phyloP scores from a whole-genome alignment of 2,113 vertebrate species.

The Strigops habroptila region DNA sequence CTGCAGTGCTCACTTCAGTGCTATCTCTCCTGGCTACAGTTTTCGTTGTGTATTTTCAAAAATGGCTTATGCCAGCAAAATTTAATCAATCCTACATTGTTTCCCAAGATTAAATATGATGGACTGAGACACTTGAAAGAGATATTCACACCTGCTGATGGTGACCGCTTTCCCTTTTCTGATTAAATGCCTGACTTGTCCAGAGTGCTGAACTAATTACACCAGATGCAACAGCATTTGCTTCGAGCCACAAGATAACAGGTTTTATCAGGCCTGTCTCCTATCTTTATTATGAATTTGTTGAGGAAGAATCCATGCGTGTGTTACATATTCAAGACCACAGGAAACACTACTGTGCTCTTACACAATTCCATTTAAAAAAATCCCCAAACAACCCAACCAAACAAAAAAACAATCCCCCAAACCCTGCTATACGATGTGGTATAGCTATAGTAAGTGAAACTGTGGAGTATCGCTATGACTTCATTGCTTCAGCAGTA shows the following conservation, averaged over 20 bases:
- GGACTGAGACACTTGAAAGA: not conserved
- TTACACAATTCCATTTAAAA: not conserved
- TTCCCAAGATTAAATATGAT: not conserved
- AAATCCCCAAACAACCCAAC: not conserved
- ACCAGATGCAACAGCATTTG: not conserved
- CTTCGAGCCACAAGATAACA: not conserved
- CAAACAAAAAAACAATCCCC: not conserved
- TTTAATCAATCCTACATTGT: not conserved
- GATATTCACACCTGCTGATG: not conserved
- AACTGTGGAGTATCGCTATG: not conserved
- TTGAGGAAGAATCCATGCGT: not conserved
- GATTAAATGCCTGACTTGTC: slow-evolving; percentile 19
- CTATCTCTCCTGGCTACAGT: not conserved
- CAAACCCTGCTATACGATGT: not conserved
- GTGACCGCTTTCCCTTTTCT: not conserved
- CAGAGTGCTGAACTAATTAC: slow-evolving; percentile 22
- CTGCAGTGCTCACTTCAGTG: not conserved
- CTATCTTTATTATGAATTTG: not conserved
- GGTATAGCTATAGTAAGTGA: not conserved
- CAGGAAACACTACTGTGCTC: not conserved
- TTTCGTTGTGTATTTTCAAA: not conserved
- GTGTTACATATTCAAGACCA: not conserved
- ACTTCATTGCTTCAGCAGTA: not conserved
- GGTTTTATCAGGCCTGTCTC: not conserved
- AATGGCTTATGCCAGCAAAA: not conserved